These are phyloP conservation scores for Nibea albiflora DNA, from an alignment of 2,113 vertebrate genomes.

Conservation along the genomic window DNA sequence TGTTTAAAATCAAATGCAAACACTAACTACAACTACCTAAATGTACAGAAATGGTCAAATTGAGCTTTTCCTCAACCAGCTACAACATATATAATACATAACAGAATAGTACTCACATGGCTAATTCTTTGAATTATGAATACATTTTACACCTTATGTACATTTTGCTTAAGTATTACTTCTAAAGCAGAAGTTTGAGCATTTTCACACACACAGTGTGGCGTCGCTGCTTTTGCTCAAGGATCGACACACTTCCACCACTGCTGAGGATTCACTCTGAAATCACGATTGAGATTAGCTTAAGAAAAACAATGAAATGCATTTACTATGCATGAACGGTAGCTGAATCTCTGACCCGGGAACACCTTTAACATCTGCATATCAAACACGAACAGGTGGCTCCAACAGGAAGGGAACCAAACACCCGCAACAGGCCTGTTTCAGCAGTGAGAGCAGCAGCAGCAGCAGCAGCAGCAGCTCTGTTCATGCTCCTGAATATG, in stretches of 20 bases:
- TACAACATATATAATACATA: not conserved
- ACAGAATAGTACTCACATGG: not conserved
- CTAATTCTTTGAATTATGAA: not conserved
- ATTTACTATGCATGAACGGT: constrained; percentile 6
- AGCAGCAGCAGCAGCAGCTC: constrained; percentile 7
- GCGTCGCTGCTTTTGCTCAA: not conserved
- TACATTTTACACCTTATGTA: not conserved
- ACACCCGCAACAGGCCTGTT: constrained; percentile 6
- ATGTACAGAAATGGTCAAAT: not conserved
- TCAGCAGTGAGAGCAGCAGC: constrained; percentile 19
- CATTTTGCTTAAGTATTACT: not conserved
- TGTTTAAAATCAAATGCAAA: not conserved
- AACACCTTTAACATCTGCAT: constrained; percentile 36
- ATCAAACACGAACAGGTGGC: constrained; percentile 50
- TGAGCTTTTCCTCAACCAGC: not conserved
- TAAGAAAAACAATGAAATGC: not conserved
- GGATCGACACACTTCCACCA: not conserved
- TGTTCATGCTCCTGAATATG: constrained; percentile 31
- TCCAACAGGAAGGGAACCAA: constrained; percentile 29
- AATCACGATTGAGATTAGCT: not conserved
- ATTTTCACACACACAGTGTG: not conserved
- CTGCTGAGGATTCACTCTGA: not conserved
- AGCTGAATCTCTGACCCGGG: constrained; percentile 30
- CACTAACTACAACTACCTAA: not conserved
- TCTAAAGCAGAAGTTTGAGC: not conserved